phyloP scores from a whole-genome alignment of 2,113 vertebrate species.

The Chelonoidis abingdonii region DNA sequence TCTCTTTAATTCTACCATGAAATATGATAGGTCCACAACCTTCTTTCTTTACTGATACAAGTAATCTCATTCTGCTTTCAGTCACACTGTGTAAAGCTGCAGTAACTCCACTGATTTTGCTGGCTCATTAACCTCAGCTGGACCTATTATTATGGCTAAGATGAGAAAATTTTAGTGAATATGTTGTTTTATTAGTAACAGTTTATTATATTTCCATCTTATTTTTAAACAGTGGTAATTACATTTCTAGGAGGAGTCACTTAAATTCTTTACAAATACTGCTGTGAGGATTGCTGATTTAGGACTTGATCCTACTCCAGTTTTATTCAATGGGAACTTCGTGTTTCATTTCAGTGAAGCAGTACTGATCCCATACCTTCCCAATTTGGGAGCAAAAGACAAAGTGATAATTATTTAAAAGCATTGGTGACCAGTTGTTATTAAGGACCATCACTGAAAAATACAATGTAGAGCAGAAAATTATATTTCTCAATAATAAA shows the following conservation, averaged over 20 bases:
- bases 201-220: not conserved
- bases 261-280: not conserved
- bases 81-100: not conserved
- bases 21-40: not conserved
- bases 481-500: not conserved
- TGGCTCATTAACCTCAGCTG: not conserved
- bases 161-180: not conserved
- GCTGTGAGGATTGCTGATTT: not conserved
- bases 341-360: not conserved
- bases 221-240: not conserved
- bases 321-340: not conserved
- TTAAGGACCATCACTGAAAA: not conserved
- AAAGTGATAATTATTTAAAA: not conserved
- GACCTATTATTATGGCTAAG: not conserved
- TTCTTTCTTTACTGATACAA: conserved; percentile 9
- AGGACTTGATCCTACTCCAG: not conserved
- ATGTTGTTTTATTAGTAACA: not conserved
- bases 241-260: not conserved
- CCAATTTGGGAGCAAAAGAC: not conserved
- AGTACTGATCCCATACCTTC: not conserved
- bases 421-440: not conserved
- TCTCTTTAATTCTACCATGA: not conserved
- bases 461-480: not conserved
- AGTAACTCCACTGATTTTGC: conserved; percentile 10
- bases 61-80: conserved; percentile 19